These are phyloP conservation scores for Lepisosteus oculatus DNA, from an alignment of 2,113 vertebrate genomes.

Conservation along the genomic window DNA sequence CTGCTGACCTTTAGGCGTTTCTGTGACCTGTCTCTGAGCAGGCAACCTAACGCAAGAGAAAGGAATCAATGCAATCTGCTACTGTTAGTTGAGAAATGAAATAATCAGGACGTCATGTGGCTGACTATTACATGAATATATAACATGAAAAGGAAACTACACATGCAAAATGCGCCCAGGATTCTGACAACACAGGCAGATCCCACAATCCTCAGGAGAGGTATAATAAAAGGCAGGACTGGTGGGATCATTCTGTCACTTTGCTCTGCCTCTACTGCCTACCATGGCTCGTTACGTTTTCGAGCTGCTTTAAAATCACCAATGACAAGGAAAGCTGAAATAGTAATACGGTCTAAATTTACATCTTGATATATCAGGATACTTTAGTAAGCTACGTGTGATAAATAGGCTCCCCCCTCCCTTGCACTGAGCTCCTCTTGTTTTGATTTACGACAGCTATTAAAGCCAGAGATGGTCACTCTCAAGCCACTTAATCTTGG, in stretches of 20 bases:
- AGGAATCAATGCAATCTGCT: too few species aligned
- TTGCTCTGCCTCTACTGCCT: slow-evolving; percentile 20
- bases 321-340: slow-evolving; percentile 32
- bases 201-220: slow-evolving; percentile 16
- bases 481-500: slow-evolving; percentile 62
- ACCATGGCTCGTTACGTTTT: slow-evolving; percentile 20
- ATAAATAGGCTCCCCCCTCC: slow-evolving; percentile 47
- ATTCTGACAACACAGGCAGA: not conserved
- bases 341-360: slow-evolving; percentile 50
- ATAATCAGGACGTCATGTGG: too few species aligned
- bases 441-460: slow-evolving; percentile 66
- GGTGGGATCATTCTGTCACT: slow-evolving; percentile 17
- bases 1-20: too few species aligned
- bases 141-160: too few species aligned
- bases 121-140: too few species aligned
- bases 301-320: not conserved
- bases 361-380: slow-evolving; percentile 60
- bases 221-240: slow-evolving; percentile 42
- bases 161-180: not conserved
- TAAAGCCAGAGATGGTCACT: slow-evolving; percentile 60
- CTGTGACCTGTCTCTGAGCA: too few species aligned
- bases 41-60: too few species aligned
- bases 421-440: slow-evolving; percentile 40
- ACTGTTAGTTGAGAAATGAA: too few species aligned
- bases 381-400: slow-evolving; percentile 33